Percentiles rank a stretch among this genome's conserved stretches.
These are phyloP conservation scores for Lagopus muta DNA, from an alignment of 2,113 vertebrate genomes.

Conservation along the genomic window DNA sequence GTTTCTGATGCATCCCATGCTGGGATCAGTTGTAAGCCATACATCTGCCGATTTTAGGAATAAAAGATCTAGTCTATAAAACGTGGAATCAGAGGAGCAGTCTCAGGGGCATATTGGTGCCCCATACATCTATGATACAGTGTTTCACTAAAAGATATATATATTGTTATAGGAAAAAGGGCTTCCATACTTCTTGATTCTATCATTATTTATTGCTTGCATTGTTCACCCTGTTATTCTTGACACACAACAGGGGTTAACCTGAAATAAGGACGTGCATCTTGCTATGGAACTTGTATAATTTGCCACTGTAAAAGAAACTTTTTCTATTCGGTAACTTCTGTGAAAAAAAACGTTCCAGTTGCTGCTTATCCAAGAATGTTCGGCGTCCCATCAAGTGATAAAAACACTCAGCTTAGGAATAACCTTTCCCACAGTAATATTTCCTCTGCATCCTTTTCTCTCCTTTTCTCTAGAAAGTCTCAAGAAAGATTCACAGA, in stretches of 20 bases:
- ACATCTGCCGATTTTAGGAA: constrained; percentile 61
- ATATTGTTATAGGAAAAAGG: constrained; percentile 56
- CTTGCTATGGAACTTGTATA: neutral
- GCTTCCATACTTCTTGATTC: constrained; percentile 48
- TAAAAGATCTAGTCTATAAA: constrained; percentile 68
- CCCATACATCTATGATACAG: constrained; percentile 58
- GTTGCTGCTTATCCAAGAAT: neutral
- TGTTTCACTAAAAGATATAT: constrained; percentile 60
- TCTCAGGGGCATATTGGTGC: constrained; percentile 60
- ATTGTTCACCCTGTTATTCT: neutral
- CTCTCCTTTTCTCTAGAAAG: neutral
- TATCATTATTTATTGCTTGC: constrained; percentile 57
- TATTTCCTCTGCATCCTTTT: neutral
- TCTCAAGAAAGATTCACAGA: neutral
- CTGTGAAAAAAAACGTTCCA: neutral
- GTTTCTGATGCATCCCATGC: constrained; percentile 70
- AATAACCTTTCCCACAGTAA: neutral
- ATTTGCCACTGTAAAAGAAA: neutral
- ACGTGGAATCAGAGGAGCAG: constrained; percentile 57
- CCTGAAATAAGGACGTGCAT: neutral
- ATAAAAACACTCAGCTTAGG: neutral
- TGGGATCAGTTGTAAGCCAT: constrained; percentile 56
- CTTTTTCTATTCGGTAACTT: neutral
- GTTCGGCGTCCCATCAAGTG: neutral
- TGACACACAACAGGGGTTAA: neutral